phyloP scores from a whole-genome alignment of 2,113 vertebrate species.

The Labeo catla region DNA sequence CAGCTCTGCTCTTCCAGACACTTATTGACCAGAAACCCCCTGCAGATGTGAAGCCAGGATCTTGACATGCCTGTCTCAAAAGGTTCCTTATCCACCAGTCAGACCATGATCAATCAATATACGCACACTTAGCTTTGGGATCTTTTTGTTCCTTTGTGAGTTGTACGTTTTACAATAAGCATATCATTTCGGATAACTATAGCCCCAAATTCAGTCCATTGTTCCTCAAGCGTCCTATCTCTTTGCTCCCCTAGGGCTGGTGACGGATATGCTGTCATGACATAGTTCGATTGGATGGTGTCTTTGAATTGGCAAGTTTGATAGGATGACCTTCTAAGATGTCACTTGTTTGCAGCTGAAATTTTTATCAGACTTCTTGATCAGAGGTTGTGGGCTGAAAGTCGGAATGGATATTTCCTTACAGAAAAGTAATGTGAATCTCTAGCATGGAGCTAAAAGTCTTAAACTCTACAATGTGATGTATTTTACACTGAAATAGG shows the following conservation, averaged over 20 bases:
- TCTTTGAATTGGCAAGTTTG: slow-evolving; percentile 32
- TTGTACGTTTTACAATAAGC: slow-evolving; percentile 46
- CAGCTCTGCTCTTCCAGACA: slow-evolving; percentile 7
- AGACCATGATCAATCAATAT: slow-evolving; percentile 54
- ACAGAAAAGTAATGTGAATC: slow-evolving; percentile 1
- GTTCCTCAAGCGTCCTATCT: not conserved
- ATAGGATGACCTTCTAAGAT: not conserved
- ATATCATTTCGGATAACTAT: slow-evolving; percentile 40
- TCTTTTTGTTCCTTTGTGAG: slow-evolving; percentile 49
- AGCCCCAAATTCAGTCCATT: slow-evolving; percentile 26
- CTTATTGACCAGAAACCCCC: slow-evolving; percentile 47
- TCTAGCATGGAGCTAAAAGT: not conserved
- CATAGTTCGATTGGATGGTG: slow-evolving; percentile 1
- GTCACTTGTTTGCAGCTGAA: slow-evolving; percentile 13
- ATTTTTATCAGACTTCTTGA: slow-evolving; percentile 32
- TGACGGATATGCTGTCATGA: not conserved
- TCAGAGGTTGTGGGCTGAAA: not conserved
- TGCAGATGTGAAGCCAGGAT: slow-evolving; percentile 27
- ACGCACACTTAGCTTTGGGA: not conserved
- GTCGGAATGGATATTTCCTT: not conserved
- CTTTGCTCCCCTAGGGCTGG: not conserved
- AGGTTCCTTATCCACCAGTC: slow-evolving; percentile 53
- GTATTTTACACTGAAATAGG: not conserved
- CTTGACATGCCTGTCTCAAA: slow-evolving; percentile 45
- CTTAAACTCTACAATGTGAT: not conserved